Percentiles rank a stretch among this genome's conserved stretches.
Conservation (phyloP, 2,888 invertebrate species). For the Coenonympha glycerion region DNA sequence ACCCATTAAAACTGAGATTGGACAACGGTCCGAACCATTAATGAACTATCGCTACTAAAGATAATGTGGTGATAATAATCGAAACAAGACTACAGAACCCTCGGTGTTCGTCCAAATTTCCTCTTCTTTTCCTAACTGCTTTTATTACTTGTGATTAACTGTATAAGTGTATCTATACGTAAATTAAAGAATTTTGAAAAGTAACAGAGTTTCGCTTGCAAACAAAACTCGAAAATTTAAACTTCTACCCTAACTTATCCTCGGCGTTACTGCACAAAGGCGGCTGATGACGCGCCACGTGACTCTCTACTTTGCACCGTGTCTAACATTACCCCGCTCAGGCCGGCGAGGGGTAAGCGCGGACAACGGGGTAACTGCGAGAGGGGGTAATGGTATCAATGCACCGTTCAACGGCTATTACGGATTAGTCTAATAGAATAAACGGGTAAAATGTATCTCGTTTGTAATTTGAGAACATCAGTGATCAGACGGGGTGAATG, state of each 20-base stretch:
- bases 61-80: no score
- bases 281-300: constrained; percentile 51
- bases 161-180: no score
- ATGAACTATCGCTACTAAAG: no score
- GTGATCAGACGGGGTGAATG: no score
- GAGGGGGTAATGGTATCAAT: constrained; percentile 9
- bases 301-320: constrained; percentile 28
- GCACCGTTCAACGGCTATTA: constrained; percentile 14
- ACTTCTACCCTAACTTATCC: neutral
- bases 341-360: neutral
- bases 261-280: constrained; percentile 39
- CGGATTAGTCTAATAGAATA: constrained; percentile 21
- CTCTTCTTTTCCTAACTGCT: no score
- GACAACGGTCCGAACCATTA: no score
- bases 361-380: neutral
- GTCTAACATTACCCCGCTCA: constrained; percentile 15
- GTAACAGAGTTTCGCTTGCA: neutral
- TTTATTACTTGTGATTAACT: no score
- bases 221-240: constrained; percentile 1
- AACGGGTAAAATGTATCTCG: constrained; percentile 10
- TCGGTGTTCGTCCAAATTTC: no score
- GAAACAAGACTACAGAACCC: no score
- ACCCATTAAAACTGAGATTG: no score
- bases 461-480: constrained; percentile 10
- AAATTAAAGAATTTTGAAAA: neutral